Evolutionary conservation across 2,113 vertebrate genomes (phyloP).

Genomic region (Eulemur rufifrons): DNA sequence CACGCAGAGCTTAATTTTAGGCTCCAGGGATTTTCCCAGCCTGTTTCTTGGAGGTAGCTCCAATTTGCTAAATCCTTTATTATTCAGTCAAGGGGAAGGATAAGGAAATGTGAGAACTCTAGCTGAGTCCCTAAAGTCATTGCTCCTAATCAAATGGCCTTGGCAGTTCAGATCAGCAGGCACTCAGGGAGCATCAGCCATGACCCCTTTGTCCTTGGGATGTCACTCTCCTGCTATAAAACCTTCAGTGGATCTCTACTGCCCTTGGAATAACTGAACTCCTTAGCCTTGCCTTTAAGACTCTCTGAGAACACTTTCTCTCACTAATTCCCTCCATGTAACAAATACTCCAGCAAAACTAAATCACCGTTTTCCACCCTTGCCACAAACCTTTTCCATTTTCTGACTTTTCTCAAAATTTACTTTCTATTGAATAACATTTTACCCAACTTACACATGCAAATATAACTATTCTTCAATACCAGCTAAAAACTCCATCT

Average conservation of each 20-base stretch:
- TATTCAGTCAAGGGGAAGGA: background rate
- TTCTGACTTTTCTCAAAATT: background rate
- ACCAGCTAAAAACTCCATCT: background rate
- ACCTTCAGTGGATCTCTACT: background rate
- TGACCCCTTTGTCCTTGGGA: background rate
- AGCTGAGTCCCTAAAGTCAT: background rate
- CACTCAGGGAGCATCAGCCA: background rate
- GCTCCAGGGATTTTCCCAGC: background rate
- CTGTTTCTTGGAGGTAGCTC: background rate
- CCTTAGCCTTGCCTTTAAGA: background rate
- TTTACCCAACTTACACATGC: background rate
- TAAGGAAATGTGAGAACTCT: background rate
- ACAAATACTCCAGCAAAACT: background rate
- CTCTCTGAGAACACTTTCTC: background rate
- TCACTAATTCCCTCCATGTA: background rate
- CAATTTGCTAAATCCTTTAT: background rate
- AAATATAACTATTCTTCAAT: background rate
- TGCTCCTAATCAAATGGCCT: background rate
- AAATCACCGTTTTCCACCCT: background rate
- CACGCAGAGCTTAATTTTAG: conserved; percentile 3
- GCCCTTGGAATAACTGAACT: background rate
- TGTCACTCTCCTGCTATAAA: background rate
- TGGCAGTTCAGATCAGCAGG: background rate
- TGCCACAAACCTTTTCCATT: background rate
- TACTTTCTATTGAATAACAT: background rate